Evolutionary conservation across 2,113 vertebrate species (phyloP), one percentile per base, ranked within the genome.

Genomic region (Electrona antarctica): DNA sequence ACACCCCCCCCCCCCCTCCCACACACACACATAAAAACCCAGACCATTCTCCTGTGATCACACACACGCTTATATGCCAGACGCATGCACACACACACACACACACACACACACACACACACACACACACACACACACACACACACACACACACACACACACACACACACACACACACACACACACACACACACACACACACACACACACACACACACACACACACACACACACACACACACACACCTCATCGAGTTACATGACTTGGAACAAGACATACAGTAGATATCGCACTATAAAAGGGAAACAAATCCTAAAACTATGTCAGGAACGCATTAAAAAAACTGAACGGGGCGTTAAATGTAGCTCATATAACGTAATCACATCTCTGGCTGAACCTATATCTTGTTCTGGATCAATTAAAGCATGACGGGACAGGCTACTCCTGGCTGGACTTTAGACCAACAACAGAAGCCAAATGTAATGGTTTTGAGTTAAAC

Each of bases 311-410:
- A 67, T 49, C 10, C 52, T 56, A 47, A 29, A 12, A 68, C 55
- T 54, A 59, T 73, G 58, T 1, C 7, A 75, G 70, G 64, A 76
- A 78, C 73, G 63, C 13, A 62, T 64, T 71, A 69, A 64, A 41
- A 21, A 41, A 55, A 55, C 21, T 64, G 48, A 1, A 7, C 46
- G 54, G 21, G 52, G 21, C 13, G n/a, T 63, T 69, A 60, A 51
- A 64, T 52, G 15, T 76, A 67, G 45, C 41, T 47, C n/a, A 51
- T 68, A 61, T 64, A 73, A 78, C 5, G 7, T 28, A 66, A 58
- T 69, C 2, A 65, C 64, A 58, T 8, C 8, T 70, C 63, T 57
- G 7, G 65, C 11, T 47, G 2, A 8, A 46, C 54, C 73, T 47
- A 57, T 46, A 71, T 63, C 57, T 59, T 48, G 33, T 45, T 65